Evolutionary conservation across 2,113 vertebrate genomes (phyloP).

Genomic region (Bolborhynchus lineola): DNA sequence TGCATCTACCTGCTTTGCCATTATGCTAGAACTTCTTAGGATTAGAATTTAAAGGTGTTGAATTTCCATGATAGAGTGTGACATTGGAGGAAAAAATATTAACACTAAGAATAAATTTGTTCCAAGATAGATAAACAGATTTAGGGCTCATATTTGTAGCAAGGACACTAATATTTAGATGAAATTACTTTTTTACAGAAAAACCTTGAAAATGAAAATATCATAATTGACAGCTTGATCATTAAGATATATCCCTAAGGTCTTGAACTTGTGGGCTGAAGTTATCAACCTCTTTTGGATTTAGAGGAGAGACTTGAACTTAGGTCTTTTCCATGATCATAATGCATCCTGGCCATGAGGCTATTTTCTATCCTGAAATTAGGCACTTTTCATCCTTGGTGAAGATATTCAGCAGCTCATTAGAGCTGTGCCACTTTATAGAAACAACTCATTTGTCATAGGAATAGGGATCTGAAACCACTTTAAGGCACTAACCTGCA

Average conservation of each 20-base stretch:
- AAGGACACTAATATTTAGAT: background rate
- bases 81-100: background rate
- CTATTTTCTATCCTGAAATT: background rate
- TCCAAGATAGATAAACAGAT: background rate
- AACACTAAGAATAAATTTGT: background rate
- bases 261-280: background rate
- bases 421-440: background rate
- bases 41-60: background rate
- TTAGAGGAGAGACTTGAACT: background rate
- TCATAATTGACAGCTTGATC: background rate
- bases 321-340: background rate
- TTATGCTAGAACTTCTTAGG: background rate
- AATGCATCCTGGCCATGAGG: background rate
- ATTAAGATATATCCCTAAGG: background rate
- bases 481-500: background rate
- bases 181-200: background rate
- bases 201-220: background rate
- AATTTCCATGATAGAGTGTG: background rate
- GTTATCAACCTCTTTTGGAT: background rate
- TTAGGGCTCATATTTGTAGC: background rate
- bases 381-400: background rate
- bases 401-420: background rate
- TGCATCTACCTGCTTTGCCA: background rate
- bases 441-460: background rate
- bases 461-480: background rate